Evolutionary conservation across 2,888 invertebrate species (phyloP).

Genomic region (Palloptera scutellata): DNA sequence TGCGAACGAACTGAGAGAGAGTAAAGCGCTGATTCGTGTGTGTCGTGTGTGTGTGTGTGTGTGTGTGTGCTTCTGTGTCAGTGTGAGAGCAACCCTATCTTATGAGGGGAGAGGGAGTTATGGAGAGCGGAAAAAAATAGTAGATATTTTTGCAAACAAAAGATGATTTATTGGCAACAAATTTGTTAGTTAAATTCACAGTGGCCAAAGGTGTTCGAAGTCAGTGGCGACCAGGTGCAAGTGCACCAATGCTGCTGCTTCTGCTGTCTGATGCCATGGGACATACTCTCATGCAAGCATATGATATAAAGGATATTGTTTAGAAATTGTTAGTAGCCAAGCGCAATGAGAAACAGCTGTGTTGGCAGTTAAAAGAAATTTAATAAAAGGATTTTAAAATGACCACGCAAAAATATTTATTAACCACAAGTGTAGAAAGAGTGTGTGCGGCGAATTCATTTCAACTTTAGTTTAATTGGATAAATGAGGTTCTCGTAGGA

Average conservation of each 20-base stretch:
- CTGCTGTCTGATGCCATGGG: conserved; percentile 13
- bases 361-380: conserved; percentile 11
- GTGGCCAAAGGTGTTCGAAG: conserved; percentile 18
- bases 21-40: too few relatives aligned
- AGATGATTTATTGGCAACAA: conserved; percentile 38
- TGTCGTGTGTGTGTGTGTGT: too few relatives aligned
- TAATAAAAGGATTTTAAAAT: conserved; percentile 4
- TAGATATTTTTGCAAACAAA: conserved; percentile 13
- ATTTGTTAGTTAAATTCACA: conserved; percentile 36
- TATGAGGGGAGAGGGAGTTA: conserved; percentile 10
- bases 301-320: not conserved
- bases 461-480: not conserved
- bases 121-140: not conserved
- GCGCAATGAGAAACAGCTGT: conserved; percentile 22
- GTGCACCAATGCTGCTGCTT: conserved; percentile 10
- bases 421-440: too few relatives aligned
- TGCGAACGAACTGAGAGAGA: too few relatives aligned
- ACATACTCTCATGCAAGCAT: too few relatives aligned
- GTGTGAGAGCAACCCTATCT: not conserved
- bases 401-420: not conserved
- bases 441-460: not conserved
- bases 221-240: conserved; percentile 23
- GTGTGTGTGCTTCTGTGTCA: too few relatives aligned
- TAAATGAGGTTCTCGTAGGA: not conserved
- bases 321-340: not conserved